These are phyloP conservation scores for Oppia nitens DNA, from an alignment of 1,140 invertebrate species.

Conservation along the genomic window DNA sequence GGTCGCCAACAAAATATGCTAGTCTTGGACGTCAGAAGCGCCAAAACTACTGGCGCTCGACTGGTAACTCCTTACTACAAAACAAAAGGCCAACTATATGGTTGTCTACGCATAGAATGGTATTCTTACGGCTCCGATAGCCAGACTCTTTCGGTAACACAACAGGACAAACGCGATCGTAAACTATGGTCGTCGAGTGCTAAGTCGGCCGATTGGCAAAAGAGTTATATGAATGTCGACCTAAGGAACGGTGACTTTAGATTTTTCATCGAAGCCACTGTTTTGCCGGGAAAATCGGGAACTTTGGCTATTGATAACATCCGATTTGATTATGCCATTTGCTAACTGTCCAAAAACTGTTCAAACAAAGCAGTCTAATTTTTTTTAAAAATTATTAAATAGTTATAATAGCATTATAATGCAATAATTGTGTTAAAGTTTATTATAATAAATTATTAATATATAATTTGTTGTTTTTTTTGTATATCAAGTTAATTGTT, in stretches of 20 bases:
- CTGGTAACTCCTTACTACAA: not conserved
- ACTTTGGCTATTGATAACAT: not conserved
- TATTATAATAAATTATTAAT: too few species aligned
- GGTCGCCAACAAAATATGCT: not conserved
- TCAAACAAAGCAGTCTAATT: too few species aligned
- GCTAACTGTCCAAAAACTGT: too few species aligned
- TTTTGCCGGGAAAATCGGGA: not conserved
- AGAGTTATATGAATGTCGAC: not conserved
- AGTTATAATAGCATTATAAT: too few species aligned
- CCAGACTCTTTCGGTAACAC: not conserved
- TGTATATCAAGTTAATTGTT: too few species aligned
- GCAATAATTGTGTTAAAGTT: too few species aligned
- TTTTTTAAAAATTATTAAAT: too few species aligned
- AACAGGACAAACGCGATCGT: not conserved
- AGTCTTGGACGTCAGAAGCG: not conserved
- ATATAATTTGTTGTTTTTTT: too few species aligned
- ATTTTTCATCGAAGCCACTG: not conserved
- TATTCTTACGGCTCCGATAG: not conserved
- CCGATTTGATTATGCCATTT: not conserved
- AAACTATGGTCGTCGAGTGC: not conserved
- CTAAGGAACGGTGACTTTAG: not conserved
- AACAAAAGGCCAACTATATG: not conserved
- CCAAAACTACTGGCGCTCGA: not conserved
- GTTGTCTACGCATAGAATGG: not conserved
- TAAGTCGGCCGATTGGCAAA: not conserved